A percentile compares a stretch with the other conserved stretches of the same genome.
Evolutionary conservation across 2,113 vertebrate genomes (phyloP).

Genomic region (Vicugna pacos): DNA sequence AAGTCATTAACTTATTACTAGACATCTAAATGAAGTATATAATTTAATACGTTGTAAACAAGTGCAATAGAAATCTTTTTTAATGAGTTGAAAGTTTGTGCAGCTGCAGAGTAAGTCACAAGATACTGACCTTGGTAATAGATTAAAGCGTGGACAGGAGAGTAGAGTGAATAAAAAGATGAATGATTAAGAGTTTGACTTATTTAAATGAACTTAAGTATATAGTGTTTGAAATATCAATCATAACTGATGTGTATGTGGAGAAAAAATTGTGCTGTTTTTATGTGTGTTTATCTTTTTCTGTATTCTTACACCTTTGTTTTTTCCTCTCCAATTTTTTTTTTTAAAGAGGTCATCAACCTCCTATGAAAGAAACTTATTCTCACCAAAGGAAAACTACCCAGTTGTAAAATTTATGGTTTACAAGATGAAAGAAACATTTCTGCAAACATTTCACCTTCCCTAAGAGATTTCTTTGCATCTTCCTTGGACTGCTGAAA

Average conservation of each 20-base stretch:
- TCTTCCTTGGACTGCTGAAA: background rate
- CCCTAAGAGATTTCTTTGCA: conserved; percentile 21
- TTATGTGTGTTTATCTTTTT: background rate
- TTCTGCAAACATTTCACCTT: conserved; percentile 49
- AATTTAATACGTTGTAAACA: background rate
- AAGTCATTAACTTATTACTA: background rate
- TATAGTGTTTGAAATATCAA: background rate
- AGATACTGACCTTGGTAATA: background rate
- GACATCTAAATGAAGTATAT: background rate
- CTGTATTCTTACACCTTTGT: background rate
- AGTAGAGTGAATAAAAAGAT: background rate
- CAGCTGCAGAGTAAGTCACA: background rate
- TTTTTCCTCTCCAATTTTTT: conserved; percentile 12
- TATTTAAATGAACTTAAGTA: background rate
- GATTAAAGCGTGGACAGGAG: background rate
- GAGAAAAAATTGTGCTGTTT: background rate
- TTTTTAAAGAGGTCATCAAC: background rate
- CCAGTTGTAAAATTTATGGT: background rate
- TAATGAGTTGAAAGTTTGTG: conserved; percentile 3
- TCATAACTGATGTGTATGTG: background rate
- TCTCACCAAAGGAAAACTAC: conserved; percentile 3
- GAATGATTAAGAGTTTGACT: background rate
- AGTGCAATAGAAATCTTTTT: background rate
- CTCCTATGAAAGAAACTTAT: conserved; percentile 29
- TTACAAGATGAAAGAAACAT: conserved; percentile 38